A percentile compares a stretch with the other conserved stretches of the same genome.
phyloP scores from a whole-genome alignment of 2,888 invertebrate species.

The Drosophila colorata region DNA sequence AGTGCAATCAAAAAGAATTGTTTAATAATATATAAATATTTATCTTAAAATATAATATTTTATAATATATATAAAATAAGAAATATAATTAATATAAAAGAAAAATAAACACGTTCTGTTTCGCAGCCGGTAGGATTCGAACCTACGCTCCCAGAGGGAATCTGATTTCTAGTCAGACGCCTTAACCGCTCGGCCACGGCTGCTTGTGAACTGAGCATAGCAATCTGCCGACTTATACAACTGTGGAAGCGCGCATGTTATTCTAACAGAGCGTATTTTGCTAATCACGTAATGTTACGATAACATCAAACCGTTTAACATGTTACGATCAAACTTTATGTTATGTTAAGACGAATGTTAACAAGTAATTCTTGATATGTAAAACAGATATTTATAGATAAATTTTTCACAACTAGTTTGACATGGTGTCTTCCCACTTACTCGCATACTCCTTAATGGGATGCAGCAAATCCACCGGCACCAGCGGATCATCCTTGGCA shows the following conservation, averaged over 20 bases:
- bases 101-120: slow-evolving; percentile 1
- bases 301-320: slow-evolving; percentile 18
- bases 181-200: slow-evolving; percentile 86
- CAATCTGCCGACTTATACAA: slow-evolving; percentile 12
- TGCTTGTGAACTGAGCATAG: slow-evolving; percentile 59
- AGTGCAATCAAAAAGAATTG: slow-evolving; percentile 21
- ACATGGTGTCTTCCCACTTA: slow-evolving; percentile 85
- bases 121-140: slow-evolving; percentile 85
- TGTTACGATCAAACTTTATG: slow-evolving; percentile 12
- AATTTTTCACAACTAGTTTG: neutral
- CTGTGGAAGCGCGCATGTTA: neutral
- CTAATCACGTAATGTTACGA: slow-evolving; percentile 5
- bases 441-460: slow-evolving; percentile 91
- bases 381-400: neutral
- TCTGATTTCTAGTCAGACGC: slow-evolving; percentile 86
- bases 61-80: slow-evolving; percentile 1
- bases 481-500: slow-evolving; percentile 95
- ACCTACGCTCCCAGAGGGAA: slow-evolving; percentile 86
- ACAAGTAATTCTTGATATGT: neutral
- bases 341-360: neutral
- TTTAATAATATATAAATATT: neutral
- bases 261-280: slow-evolving; percentile 14
- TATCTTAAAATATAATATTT: neutral
- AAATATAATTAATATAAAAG: neutral
- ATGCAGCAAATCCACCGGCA: slow-evolving; percentile 91